A percentile compares a stretch with the other conserved stretches of the same genome.
phyloP scores from a whole-genome alignment of 2,888 invertebrate species.

The Brassicogethes aeneus region DNA sequence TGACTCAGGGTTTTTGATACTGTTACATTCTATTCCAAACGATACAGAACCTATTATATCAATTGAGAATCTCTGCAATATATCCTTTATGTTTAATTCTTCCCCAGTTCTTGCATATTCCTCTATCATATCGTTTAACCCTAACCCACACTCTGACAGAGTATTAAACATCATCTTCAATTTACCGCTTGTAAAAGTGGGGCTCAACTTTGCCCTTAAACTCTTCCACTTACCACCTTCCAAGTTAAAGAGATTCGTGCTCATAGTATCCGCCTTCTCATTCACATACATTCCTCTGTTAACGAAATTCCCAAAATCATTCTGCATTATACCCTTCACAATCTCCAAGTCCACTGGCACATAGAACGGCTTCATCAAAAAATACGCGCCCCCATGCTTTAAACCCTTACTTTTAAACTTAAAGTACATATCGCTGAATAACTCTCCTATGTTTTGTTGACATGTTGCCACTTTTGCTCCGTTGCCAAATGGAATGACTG shows the following conservation, averaged over 20 bases:
- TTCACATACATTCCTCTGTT: slow-evolving; percentile 23
- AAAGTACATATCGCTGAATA: slow-evolving; percentile 15
- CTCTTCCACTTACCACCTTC: slow-evolving; percentile 2
- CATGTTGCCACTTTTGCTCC: too few species aligned
- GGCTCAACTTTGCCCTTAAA: not conserved
- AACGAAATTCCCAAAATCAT: slow-evolving; percentile 43
- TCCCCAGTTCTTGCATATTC: too few species aligned
- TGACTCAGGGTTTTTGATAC: slow-evolving; percentile 44
- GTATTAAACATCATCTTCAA: not conserved
- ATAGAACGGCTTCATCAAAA: slow-evolving; percentile 36
- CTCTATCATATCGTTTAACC: too few species aligned
- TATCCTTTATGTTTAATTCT: slow-evolving; percentile 37
- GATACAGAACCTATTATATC: slow-evolving; percentile 50
- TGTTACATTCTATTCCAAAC: slow-evolving; percentile 51
- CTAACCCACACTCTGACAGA: too few species aligned
- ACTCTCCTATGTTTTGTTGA: too few species aligned
- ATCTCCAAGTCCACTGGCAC: slow-evolving; percentile 26
- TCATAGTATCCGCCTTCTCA: slow-evolving; percentile 22
- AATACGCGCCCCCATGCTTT: slow-evolving; percentile 26
- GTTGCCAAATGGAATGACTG: too few species aligned
- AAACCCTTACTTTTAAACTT: slow-evolving; percentile 19
- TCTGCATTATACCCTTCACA: slow-evolving; percentile 44
- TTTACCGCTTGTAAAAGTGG: not conserved
- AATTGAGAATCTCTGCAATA: slow-evolving; percentile 46
- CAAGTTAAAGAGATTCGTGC: slow-evolving; percentile 13